Evolutionary conservation across 2,888 invertebrate genomes (phyloP), one percentile per base, ranked within the genome.

Genomic region (Pediacus dermestoides): DNA sequence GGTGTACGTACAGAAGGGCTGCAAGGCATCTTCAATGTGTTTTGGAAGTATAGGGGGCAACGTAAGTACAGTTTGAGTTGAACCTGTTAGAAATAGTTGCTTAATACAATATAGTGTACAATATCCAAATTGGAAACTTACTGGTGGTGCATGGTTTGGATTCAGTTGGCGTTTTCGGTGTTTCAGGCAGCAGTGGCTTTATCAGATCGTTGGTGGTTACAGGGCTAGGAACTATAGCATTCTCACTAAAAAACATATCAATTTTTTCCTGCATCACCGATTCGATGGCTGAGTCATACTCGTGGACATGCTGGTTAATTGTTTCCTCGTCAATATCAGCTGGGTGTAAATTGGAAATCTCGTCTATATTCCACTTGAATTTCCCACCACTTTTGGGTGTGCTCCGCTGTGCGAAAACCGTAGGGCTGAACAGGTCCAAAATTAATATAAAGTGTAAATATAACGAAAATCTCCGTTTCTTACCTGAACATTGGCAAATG

Each of bases 401-500:
- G 7, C 66, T 57, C 18, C 59, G 61, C 44, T 63, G 65, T 2
- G 55, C 52, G 48, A 70, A 70, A 37, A 68, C 66, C 16, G 63
- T 63, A 6, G 70, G 70, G 47, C 74, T 74, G 45, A 8, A 44
- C 44, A n/a, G n/a, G n/a, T n/a, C n/a, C 31, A 45, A 27, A 45
- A 35, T 36, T 10, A n/a, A 6, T 18, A 6, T 18, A 4, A n/a
- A 23, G 8, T 23, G 23, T 23, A 9, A 18, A 30, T 30, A 12
- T 33, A 11, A 10, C 23, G 22, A 33, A 10, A 11, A n/a, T 6
- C 3, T 18, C 7, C 7, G 4, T 30, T 30, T 30, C 63, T 66
- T 63, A 80, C 81, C 85, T 85, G 67, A 81, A 84, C 57, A 85
- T 73, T 47, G 81, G 80, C 39, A 79, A 73, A 63, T 83, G 81